phyloP scores from a whole-genome alignment of 2,113 vertebrate genomes.

The Neotoma lepida region DNA sequence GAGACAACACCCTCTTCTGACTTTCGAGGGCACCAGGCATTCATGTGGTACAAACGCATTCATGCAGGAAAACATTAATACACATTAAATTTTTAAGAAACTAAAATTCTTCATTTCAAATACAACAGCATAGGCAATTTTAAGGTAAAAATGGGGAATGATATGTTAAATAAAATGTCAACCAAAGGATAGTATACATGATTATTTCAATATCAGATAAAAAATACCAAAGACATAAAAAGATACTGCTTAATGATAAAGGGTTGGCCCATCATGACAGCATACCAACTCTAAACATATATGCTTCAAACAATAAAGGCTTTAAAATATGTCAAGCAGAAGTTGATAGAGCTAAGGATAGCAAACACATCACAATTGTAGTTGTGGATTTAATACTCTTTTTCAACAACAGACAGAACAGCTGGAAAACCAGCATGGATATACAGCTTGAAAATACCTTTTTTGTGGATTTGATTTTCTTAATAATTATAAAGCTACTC shows the following conservation, averaged over 20 bases:
- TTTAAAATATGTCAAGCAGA: not conserved
- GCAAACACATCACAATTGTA: not conserved
- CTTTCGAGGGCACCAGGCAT: not conserved
- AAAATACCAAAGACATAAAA: not conserved
- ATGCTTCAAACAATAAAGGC: not conserved
- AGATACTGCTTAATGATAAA: not conserved
- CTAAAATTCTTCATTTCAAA: not conserved
- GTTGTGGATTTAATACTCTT: not conserved
- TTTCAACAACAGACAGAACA: not conserved
- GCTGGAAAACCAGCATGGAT: not conserved
- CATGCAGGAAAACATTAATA: not conserved
- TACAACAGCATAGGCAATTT: not conserved
- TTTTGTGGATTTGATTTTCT: not conserved
- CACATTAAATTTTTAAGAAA: not conserved
- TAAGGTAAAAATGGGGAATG: constrained; percentile 6
- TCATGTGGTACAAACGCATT: not conserved
- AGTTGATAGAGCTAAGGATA: not conserved
- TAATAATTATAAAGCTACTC: not conserved
- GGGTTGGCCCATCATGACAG: not conserved
- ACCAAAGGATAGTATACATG: not conserved
- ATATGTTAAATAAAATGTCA: not conserved
- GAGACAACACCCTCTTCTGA: not conserved
- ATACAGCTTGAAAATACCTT: not conserved
- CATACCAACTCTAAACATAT: not conserved
- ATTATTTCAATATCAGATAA: not conserved